phyloP scores from a whole-genome alignment of 2,797 vertebrate species.

The Pseudomugil gertrudae region DNA sequence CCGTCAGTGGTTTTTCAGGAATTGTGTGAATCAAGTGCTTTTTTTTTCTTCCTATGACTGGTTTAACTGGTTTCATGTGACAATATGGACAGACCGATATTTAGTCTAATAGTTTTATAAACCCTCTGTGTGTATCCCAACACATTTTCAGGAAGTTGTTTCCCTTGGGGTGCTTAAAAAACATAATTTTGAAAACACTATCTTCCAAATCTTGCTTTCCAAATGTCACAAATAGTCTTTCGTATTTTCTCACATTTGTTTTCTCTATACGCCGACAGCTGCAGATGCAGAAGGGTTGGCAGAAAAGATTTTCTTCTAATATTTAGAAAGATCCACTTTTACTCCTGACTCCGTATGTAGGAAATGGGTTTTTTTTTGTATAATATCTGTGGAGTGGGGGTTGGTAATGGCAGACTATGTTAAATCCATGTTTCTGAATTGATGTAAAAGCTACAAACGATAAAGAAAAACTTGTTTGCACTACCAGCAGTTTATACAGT shows the following conservation, averaged over 20 bases:
- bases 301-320: no score
- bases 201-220: no score
- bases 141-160: background rate
- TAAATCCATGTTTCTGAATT: no score
- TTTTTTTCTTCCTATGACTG: background rate
- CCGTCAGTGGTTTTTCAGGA: slow-evolving; percentile 16
- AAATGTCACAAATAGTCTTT: no score
- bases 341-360: no score
- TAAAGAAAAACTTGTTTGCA: background rate
- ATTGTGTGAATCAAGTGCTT: slow-evolving; percentile 3
- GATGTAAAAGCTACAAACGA: background rate
- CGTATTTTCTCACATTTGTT: background rate
- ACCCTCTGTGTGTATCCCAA: background rate
- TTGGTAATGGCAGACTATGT: background rate
- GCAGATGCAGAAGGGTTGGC: background rate
- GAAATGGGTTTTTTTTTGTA: no score
- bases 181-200: no score
- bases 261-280: background rate
- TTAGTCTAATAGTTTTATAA: background rate
- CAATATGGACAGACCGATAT: background rate
- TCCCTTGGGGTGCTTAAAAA: no score
- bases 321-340: no score
- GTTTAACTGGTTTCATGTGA: background rate
- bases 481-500: background rate
- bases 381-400: background rate